Percentiles rank a stretch among this genome's conserved stretches.
These are phyloP conservation scores for Drosophila glabriapex DNA, from an alignment of 2,888 invertebrate genomes.

Conservation along the genomic window DNA sequence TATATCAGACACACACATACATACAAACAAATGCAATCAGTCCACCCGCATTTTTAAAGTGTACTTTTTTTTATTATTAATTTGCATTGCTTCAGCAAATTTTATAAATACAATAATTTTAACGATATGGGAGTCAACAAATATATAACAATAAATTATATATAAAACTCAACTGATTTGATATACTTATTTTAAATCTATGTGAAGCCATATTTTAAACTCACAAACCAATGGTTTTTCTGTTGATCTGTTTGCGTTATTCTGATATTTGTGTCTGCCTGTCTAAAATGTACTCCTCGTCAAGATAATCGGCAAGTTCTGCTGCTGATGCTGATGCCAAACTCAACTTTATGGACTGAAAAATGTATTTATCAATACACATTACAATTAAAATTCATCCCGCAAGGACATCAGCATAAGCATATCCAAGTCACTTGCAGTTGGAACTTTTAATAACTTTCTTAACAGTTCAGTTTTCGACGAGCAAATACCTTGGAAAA, in stretches of 20 bases:
- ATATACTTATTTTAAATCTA: background rate
- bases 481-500: background rate
- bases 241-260: background rate
- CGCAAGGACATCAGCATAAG: background rate
- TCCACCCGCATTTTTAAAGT: background rate
- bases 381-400: background rate
- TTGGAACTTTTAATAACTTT: background rate
- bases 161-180: background rate
- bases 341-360: background rate
- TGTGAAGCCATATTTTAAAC: background rate
- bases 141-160: background rate
- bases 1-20: background rate
- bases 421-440: background rate
- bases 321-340: background rate
- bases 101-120: background rate
- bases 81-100: background rate
- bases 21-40: background rate
- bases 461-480: background rate
- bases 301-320: background rate
- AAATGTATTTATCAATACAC: background rate
- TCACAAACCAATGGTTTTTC: background rate
- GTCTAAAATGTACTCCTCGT: background rate
- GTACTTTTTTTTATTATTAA: background rate
- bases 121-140: background rate
- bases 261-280: background rate